Evolutionary conservation across 2,113 vertebrate genomes (phyloP).

Genomic region (Lota lota): DNA sequence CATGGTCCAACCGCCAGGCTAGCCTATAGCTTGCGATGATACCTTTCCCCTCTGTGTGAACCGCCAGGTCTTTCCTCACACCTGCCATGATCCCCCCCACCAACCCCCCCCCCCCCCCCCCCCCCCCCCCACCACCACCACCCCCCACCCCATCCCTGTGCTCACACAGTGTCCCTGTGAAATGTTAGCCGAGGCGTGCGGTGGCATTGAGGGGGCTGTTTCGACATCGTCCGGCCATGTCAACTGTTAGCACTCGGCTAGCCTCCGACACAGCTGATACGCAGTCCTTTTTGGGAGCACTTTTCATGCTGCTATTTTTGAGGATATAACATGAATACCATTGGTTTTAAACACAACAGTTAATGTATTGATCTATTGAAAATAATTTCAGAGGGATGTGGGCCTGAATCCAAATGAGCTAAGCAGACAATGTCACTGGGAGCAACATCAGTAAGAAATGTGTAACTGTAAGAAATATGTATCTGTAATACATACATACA

Average conservation of each 20-base stretch:
- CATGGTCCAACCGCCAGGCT: constrained; percentile 40
- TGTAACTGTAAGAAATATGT: no score
- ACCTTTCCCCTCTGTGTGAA: constrained; percentile 76
- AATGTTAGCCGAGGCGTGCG: constrained; percentile 36
- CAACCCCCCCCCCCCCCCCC: neutral
- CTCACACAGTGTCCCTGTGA: constrained; percentile 21
- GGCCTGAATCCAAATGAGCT: no score
- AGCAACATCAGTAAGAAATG: no score
- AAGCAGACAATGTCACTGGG: no score
- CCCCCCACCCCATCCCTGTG: neutral
- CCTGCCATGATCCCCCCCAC: constrained; percentile 22
- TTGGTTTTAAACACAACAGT: no score
- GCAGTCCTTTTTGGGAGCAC: no score
- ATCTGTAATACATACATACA: no score
- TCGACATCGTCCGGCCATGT: constrained; percentile 29
- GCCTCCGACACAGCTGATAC: neutral
- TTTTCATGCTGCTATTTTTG: no score
- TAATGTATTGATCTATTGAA: no score
- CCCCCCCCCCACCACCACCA: constrained; percentile 1
- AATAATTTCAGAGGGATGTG: no score
- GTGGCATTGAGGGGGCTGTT: constrained; percentile 14
- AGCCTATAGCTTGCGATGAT: constrained; percentile 52
- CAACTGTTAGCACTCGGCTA: constrained; percentile 30
- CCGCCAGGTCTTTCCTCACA: constrained; percentile 83
- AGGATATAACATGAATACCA: no score